These are phyloP conservation scores for Chaenocephalus aceratus DNA, from an alignment of 2,113 vertebrate species.

Conservation along the genomic window DNA sequence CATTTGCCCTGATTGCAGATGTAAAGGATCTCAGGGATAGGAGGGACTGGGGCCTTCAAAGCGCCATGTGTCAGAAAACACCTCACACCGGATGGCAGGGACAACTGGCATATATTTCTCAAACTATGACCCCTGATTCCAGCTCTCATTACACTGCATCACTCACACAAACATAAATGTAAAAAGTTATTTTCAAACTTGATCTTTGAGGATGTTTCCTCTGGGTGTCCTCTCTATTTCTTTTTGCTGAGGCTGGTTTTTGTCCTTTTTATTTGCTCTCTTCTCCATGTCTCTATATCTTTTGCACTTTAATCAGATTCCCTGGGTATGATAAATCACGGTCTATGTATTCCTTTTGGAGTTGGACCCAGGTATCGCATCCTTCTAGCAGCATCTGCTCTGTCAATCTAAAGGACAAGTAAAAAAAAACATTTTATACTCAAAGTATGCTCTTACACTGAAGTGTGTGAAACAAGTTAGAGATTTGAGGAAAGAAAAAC, in stretches of 20 bases:
- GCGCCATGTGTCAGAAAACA: conserved; percentile 81
- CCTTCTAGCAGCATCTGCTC: conserved; percentile 65
- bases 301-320: conserved; percentile 57
- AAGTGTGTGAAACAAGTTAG: conserved; percentile 65
- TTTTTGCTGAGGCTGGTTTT: conserved; percentile 44
- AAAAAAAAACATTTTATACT: conserved; percentile 42
- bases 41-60: conserved; percentile 78
- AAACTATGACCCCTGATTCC: conserved; percentile 68
- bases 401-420: conserved; percentile 71
- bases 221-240: conserved; percentile 46
- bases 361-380: conserved; percentile 36
- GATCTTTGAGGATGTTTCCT: conserved; percentile 53
- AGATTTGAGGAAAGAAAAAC: conserved; percentile 43
- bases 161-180: conserved; percentile 27
- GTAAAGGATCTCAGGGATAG: conserved; percentile 75
- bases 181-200: conserved; percentile 53
- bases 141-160: conserved; percentile 59
- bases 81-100: conserved; percentile 76
- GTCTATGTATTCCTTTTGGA: conserved; percentile 58
- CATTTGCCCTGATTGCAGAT: conserved; percentile 85
- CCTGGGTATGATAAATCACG: conserved; percentile 55
- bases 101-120: conserved; percentile 79
- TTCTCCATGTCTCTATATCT: conserved; percentile 59
- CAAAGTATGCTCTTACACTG: conserved; percentile 48
- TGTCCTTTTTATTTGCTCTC: conserved; percentile 57